A percentile compares a stretch with the other conserved stretches of the same genome.
phyloP scores from a whole-genome alignment of 2,888 invertebrate genomes.

The Orchesellides sinensis region DNA sequence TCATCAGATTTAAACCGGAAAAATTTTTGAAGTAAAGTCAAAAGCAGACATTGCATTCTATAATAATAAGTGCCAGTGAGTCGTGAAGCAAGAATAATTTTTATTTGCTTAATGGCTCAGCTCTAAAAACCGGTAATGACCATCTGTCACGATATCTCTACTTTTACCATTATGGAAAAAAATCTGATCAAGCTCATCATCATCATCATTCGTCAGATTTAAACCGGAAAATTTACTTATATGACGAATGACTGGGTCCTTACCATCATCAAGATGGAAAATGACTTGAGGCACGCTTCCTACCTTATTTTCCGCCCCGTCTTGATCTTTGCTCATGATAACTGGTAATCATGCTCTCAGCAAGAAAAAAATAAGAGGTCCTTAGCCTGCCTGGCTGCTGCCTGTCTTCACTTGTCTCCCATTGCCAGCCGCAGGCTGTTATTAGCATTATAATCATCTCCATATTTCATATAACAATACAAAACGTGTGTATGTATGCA shows the following conservation, averaged over 20 bases:
- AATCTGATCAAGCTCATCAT: conserved; percentile 61
- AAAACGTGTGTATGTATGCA: too few species aligned
- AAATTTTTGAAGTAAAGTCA: too few species aligned
- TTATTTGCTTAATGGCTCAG: not conserved
- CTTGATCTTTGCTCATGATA: conserved; percentile 65
- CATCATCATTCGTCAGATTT: conserved; percentile 10
- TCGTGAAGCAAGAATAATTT: conserved; percentile 15
- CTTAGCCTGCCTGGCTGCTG: conserved; percentile 53
- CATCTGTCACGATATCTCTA: conserved; percentile 62
- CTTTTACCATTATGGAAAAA: conserved; percentile 49
- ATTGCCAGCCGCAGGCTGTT: too few species aligned
- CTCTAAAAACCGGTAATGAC: too few species aligned
- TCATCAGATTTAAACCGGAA: not conserved
- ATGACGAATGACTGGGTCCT: conserved; percentile 30
- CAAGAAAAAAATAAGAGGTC: conserved; percentile 36
- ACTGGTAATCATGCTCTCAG: conserved; percentile 50
- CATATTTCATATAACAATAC: too few species aligned
- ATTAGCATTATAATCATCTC: too few species aligned
- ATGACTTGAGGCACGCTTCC: conserved; percentile 56
- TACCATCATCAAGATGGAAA: conserved; percentile 39
- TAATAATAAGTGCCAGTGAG: conserved; percentile 57
- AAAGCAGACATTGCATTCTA: not conserved
- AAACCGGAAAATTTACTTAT: too few species aligned
- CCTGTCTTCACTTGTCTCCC: too few species aligned
- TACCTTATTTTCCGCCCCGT: not conserved